Percentiles rank a stretch among this genome's conserved stretches.
These are phyloP conservation scores for Phenganax marumi DNA, from an alignment of 92 coral and sea anemone genomes.

Conservation along the genomic window DNA sequence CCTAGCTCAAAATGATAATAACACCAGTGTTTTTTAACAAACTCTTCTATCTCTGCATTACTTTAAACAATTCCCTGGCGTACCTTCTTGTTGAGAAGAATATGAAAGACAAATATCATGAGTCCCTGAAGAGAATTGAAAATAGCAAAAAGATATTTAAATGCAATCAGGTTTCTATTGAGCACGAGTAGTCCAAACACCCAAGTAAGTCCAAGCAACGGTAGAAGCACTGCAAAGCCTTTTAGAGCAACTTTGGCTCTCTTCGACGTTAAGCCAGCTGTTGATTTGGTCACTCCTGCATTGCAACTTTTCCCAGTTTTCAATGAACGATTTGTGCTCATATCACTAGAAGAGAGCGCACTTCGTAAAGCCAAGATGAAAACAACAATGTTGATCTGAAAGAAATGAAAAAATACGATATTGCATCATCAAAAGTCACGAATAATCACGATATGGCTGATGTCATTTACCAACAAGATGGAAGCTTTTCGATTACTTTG, in stretches of 20 bases:
- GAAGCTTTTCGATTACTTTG: too few relatives aligned
- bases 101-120: constrained; percentile 6
- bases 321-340: not conserved
- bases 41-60: not conserved
- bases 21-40: not conserved
- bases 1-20: not conserved
- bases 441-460: not conserved
- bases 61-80: not conserved
- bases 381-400: not conserved
- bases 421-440: not conserved
- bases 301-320: not conserved
- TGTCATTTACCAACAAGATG: too few relatives aligned
- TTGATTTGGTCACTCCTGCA: not conserved
- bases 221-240: constrained; percentile 3
- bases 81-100: constrained; percentile 7
- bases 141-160: constrained; percentile 22
- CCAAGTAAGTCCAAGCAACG: constrained; percentile 15
- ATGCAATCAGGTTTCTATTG: not conserved
- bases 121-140: constrained; percentile 4
- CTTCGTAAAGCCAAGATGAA: constrained; percentile 12
- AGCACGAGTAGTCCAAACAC: constrained; percentile 14
- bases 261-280: not conserved
- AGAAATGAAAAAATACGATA: not conserved
- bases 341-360: not conserved
- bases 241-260: constrained; percentile 5